These are phyloP conservation scores for Keiferia lycopersicella DNA, from an alignment of 2,888 invertebrate species.

Conservation along the genomic window DNA sequence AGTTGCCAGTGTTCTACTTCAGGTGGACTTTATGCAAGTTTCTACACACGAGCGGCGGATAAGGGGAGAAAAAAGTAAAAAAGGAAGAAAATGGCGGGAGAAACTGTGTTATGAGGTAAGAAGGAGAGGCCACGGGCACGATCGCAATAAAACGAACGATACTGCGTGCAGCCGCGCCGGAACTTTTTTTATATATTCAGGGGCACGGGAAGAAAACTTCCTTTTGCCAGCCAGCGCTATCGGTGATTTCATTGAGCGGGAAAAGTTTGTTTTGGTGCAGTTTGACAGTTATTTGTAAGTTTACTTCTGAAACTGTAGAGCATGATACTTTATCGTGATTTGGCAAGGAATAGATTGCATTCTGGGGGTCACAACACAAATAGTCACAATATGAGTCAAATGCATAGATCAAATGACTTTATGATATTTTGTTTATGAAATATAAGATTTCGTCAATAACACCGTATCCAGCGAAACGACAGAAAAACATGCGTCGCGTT, in stretches of 20 bases:
- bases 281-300: constrained; percentile 13
- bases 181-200: constrained; percentile 54
- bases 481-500: too few relatives aligned
- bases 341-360: not conserved
- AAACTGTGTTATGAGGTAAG: constrained; percentile 81
- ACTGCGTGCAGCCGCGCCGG: constrained; percentile 69
- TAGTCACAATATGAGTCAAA: too few relatives aligned
- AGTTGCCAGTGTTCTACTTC: constrained; percentile 15
- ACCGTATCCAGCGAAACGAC: too few relatives aligned
- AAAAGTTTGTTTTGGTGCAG: constrained; percentile 19
- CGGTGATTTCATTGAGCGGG: constrained; percentile 5
- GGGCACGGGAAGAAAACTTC: constrained; percentile 51
- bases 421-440: too few relatives aligned
- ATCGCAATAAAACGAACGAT: constrained; percentile 76
- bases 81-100: constrained; percentile 52
- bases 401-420: too few relatives aligned
- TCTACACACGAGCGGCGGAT: constrained; percentile 44
- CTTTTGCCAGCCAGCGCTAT: constrained; percentile 33
- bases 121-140: constrained; percentile 72
- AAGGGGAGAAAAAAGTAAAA: constrained; percentile 47
- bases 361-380: not conserved
- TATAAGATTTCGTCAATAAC: too few relatives aligned
- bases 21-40: constrained; percentile 31
- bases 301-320: not conserved
- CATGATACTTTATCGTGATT: not conserved